Base-by-base conservation (phyloP, 2,888 invertebrate species). In the Hedychridium roseum region DNA sequence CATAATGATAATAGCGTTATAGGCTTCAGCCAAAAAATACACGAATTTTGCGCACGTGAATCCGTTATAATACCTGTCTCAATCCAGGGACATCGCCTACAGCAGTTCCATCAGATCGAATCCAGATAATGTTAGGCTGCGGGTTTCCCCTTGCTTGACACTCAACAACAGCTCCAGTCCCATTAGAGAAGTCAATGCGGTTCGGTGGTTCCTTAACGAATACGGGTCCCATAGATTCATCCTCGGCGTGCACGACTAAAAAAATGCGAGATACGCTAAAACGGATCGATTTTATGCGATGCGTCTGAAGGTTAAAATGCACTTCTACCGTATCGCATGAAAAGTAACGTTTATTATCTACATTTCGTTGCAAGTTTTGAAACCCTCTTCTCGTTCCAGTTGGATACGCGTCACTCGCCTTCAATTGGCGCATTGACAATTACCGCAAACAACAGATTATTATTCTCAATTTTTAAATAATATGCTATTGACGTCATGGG, bases 121-220 rank as follows among this genome's bases (percentile, higher is more conserved):
- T 89, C 96, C 96, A 97, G 73, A 94, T 92, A 63, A 96, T 91
- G 79, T 92, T 91, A 43, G 95, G 94, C 61, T 90, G 86, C 15
- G 96, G 96, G 67, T 90, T 91, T 60, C 94, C 96, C 70, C 91
- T 86, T 9, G 94, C 93, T 62, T 92, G 90, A 79, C 96, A 97
- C 79, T 94, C 94, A 52, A 96, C 92, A 67, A 91, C 90, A 52
- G 94, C 91, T 70, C 95, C 95, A 48, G 93, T 93, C 63, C 94
- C 94, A 80, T 96, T 96, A 63, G 94, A 94, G 81, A 96, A 95
- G 81, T 94, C 94, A 62, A 96, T 88, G 68, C 92, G 88, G 80
- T 93, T 92, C 55, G 91, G 90, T 43, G 95, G 95, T 82, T 95
- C 94, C 70, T 91, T 91, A 70, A 93, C 87, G 80, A 95, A 95